phyloP scores from a whole-genome alignment of 2,113 vertebrate genomes.

The Hippocampus guttulatus region DNA sequence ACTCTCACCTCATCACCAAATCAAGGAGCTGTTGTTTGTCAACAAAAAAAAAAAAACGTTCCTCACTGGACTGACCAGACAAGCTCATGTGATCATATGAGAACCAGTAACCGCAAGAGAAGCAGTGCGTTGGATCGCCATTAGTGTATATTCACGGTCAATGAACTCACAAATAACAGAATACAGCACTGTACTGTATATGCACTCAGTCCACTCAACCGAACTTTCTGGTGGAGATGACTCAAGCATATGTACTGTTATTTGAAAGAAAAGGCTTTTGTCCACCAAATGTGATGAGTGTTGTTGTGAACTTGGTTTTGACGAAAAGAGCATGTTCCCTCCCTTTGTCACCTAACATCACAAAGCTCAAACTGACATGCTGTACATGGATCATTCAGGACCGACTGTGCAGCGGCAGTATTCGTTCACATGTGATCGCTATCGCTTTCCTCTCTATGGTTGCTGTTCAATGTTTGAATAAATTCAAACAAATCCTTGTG shows the following conservation, averaged over 20 bases:
- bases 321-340: constrained; percentile 62
- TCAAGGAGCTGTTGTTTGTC: background rate
- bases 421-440: constrained; percentile 44
- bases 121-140: background rate
- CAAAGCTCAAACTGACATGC: constrained; percentile 18
- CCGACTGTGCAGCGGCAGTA: constrained; percentile 28
- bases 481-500: constrained; percentile 52
- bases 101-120: background rate
- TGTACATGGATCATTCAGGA: constrained; percentile 20
- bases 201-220: background rate
- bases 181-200: constrained; percentile 11
- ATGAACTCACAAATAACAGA: constrained; percentile 1
- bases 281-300: constrained; percentile 44
- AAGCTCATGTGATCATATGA: background rate
- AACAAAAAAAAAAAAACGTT: background rate
- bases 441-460: constrained; percentile 46
- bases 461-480: constrained; percentile 62
- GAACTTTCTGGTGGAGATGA: background rate
- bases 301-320: constrained; percentile 56
- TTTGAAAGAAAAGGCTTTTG: constrained; percentile 54
- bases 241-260: constrained; percentile 52
- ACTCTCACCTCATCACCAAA: constrained; percentile 14
- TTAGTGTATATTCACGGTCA: background rate
- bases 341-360: constrained; percentile 18
- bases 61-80: constrained; percentile 3